Base-by-base conservation (phyloP, 2,113 vertebrate genomes). In the Smithornis capensis region DNA sequence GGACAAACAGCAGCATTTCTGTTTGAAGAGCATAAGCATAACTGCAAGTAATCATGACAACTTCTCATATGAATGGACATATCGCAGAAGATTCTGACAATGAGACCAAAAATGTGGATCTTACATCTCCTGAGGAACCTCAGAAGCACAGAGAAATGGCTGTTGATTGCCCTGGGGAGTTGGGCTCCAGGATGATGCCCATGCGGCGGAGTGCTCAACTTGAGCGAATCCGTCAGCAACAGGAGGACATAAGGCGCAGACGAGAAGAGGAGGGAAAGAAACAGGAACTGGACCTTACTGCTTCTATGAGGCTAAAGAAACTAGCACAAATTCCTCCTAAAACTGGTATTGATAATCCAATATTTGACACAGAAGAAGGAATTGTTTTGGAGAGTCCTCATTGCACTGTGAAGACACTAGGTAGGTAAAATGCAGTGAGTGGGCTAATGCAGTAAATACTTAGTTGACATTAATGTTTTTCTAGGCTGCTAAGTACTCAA, bases 331-430 rank as follows among this genome's bases (percentile, higher is more conserved):
- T 98, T 94, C 99, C 98, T 97, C 98, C 99, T 74, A 99, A 99
- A 95, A 98, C 98, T 96, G 99, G 98, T 97, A 99, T 99, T 91
- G 99, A 99, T 97, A 99, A 99, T 93, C 99, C 99, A 70, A 99
- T 98, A 88, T 99, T 99, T 92, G 99, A 99, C 67, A 98, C 97
- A 29, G 98, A 98, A 77, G 98, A 99, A 97, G 98, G 97, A 89
- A 94, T 98, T 96, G 91, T 95, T 87, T 95, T 98, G 94, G 97
- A 98, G 92, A 98, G 97, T 96, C 97, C 98, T 97, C 98, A 97
- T 96, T 98, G 95, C 79, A 93, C 90, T 95, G 97, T 98, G 75
- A 98, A 98, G 96, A 94, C 97, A 84, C 70, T 98, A 97, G 98
- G 98, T 98, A 95, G 85, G 98, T 97, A 95, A 95, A 96, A 87